Evolutionary conservation across 2,113 vertebrate species (phyloP).

Genomic region (Amia ocellicauda): DNA sequence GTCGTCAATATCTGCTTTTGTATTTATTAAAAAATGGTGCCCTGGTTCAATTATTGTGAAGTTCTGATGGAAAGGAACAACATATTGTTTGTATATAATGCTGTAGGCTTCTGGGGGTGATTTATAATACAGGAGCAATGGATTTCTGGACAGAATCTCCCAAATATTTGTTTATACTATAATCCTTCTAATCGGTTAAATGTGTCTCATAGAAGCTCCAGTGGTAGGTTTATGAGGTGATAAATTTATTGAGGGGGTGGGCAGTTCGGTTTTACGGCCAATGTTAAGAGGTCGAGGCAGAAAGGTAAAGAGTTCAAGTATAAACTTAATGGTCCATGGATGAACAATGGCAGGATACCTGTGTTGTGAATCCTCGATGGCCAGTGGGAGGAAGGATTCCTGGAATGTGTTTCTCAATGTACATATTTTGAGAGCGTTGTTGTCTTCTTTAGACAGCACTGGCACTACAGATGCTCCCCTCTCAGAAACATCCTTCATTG

Average conservation of each 20-base stretch:
- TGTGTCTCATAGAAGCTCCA: constrained; percentile 52
- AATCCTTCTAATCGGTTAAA: constrained; percentile 31
- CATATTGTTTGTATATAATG: too few species aligned
- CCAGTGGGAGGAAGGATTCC: background rate
- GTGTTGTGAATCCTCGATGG: constrained; percentile 29
- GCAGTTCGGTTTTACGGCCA: constrained; percentile 60
- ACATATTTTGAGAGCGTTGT: background rate
- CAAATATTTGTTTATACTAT: too few species aligned
- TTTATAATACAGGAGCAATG: too few species aligned
- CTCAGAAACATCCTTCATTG: background rate
- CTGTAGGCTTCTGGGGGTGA: too few species aligned
- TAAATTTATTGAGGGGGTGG: constrained; percentile 68
- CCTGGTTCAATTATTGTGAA: too few species aligned
- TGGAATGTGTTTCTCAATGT: background rate
- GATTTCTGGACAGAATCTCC: too few species aligned
- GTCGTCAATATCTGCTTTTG: too few species aligned
- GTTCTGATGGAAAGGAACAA: too few species aligned
- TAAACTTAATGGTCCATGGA: constrained; percentile 70
- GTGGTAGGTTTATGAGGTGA: constrained; percentile 69
- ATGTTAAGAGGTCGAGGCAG: constrained; percentile 60
- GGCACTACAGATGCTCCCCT: background rate
- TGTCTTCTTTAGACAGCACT: background rate
- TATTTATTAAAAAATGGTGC: too few species aligned
- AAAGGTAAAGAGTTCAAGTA: constrained; percentile 71
- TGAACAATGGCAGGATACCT: constrained; percentile 55